Evolutionary conservation across 2,113 vertebrate species (phyloP), one percentile per base, ranked within the genome.

Genomic region (Hippocampus comes): DNA sequence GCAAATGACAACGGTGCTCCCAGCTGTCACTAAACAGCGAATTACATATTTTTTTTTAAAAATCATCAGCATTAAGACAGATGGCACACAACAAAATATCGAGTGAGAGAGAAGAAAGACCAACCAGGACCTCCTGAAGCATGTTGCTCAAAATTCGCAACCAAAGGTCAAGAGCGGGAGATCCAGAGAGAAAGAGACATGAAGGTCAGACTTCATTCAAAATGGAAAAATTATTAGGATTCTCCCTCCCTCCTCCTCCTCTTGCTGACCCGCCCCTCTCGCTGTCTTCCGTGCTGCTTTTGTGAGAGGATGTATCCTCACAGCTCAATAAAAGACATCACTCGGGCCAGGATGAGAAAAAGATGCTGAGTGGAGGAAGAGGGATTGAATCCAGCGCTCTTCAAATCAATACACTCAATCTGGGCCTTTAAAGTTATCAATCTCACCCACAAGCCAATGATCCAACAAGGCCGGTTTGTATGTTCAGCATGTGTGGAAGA

Each of bases 11-110:
- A 86, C 82, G 63, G 76, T 48, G 77, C 71, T 87, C 83, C 86
- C 87, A 83, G 88, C 90, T 89, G 89, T 92, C 84, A 81, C 87
- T 89, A 84, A 82, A 82, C 83, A 85, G 85, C 88, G 86, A 90
- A 92, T 91, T 90, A 89, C 84, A 80, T 77, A 60, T 72, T 10
- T 2, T 72, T 10, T 2, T 0, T 30, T 4, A 63, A 38, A 86
- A 87, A 79, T 81, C 77, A 80, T 86, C 71, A 49, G 82, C 80
- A 88, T 82, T 83, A 89, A 86, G 76, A 78, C 68, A 76, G 68
- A 84, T 73, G 69, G 69, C 71, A 56, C 69, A 34, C 73, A 73
- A 69, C 34, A 67, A 38, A n/a, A 46, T 57, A 68, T 69, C 55
- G 48, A 55, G 75, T 25, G 63, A n/a, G 53, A 78, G 55, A n/a